Evolutionary conservation across 2,888 invertebrate species (phyloP), one percentile per base, ranked within the genome.

Genomic region (Machimus rusticus): DNA sequence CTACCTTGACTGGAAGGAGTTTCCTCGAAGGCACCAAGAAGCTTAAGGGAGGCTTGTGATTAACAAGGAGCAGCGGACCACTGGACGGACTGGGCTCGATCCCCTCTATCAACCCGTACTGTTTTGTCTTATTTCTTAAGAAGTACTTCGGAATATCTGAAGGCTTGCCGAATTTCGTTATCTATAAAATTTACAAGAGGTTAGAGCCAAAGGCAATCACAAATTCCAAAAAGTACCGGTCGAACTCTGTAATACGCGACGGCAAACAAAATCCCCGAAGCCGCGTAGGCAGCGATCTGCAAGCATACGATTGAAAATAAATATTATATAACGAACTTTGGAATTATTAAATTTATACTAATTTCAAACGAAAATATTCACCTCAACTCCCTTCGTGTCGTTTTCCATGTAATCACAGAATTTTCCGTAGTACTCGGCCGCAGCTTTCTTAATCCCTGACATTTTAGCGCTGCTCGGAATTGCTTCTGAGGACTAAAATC

Each of bases 91-190:
- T 93, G 85, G 94, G 94, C 90, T 94, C 94, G 82, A 95, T 93
- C 31, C 93, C 93, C 2, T 91, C 92, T 78, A 94, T 94, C 16
- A 91, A 91, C 6, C 95, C 95, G 89, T 92, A 92, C 79, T 95
- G 91, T 1, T 93, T 92, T 89, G 94, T 93, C 91, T 93, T 94
- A 23, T 93, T 92, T 89, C 91, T 92, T 89, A 95, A 91, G 89
- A 95, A 95, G 89, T 93, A 94, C 57, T 93, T 93, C 88, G 95
- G 95, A 90, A 95, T 93, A 91, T 94, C 94, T 37, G 92, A 92
- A 19, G 94, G 94, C 90, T 93, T 94, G 51, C 93, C 94, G 91
- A 95, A 95, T 92, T 94, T 95, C 91, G 94, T 94, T 91, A 95
- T 93, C 95, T 95, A 39, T 39, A 91, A 89, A 89, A 90, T 76